Base-by-base conservation (phyloP, 2,888 invertebrate species). In the Helicoverpa assulta region DNA sequence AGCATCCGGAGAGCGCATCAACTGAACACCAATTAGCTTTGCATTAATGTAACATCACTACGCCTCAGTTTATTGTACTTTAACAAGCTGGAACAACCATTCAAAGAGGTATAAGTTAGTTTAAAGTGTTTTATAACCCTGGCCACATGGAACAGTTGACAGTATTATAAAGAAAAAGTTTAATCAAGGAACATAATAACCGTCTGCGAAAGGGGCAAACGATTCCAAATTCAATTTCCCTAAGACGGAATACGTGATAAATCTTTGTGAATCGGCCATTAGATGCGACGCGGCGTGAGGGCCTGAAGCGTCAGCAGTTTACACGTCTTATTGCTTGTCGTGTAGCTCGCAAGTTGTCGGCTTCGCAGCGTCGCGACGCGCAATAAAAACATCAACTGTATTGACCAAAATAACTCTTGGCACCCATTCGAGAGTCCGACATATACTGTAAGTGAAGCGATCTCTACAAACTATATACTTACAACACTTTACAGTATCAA, bases 351-450 rank as follows among this genome's bases (percentile, higher is more conserved):
- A 87, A 89, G 88, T 88, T 88, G 88, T 85, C 89, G 87, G 84
- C 89, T 90, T 81, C 87, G 88, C 77, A 84, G 89, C 89, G 91
- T 89, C 93, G 94, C 93, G 93, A 88, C 90, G 89, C 91, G 92
- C 95, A 95, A 95, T 95, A 95, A 95, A 95, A 95, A 94, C 95
- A 95, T 94, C 95, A 93, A 92, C 94, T 90, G 90, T 92, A 92
- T 93, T 92, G 91, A 95, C 95, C 92, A 93, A 95, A 95, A 95
- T 95, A 95, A 94, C 95, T 95, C 94, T 95, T 95, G 95, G 95
- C 95, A 95, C 85, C 89, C 89, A 89, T 88, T 91, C 93, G 91
- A 87, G 89, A 90, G 89, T 87, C 90, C 85, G 90, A 90, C 91
- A 89, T 92, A 92, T 90, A 92, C 90, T 90, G 91, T 90, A 91